phyloP scores from a whole-genome alignment of 2,888 invertebrate genomes.

The Spilarctia lutea region DNA sequence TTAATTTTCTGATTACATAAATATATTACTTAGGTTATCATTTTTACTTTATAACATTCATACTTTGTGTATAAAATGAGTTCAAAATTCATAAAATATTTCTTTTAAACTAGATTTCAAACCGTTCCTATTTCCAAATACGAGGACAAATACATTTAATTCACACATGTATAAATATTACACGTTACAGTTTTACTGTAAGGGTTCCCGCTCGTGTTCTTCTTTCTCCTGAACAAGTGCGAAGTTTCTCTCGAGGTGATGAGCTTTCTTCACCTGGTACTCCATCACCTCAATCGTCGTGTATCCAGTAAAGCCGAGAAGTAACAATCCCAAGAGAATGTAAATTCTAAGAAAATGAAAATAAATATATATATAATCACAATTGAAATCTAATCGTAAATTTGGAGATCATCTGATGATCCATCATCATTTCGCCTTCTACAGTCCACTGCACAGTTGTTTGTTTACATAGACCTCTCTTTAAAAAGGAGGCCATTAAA shows the following conservation, averaged over 20 bases:
- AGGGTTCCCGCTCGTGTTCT: conserved; percentile 55
- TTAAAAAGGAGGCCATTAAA: too few species aligned
- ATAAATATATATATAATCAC: not conserved
- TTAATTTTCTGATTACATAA: too few species aligned
- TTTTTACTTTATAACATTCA: too few species aligned
- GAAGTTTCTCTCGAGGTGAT: conserved; percentile 76
- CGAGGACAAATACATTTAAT: too few species aligned
- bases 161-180: not conserved
- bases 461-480: too few species aligned
- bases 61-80: too few species aligned
- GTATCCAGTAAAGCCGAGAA: conserved; percentile 92
- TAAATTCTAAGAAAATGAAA: conserved; percentile 86
- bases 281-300: conserved; percentile 88
- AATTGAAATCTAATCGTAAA: not conserved
- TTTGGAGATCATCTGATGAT: not conserved
- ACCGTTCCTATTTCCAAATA: too few species aligned
- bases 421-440: too few species aligned
- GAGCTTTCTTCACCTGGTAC: conserved; percentile 73
- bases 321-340: conserved; percentile 88
- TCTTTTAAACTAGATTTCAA: too few species aligned
- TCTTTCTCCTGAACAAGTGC: conserved; percentile 70
- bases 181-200: conserved; percentile 21
- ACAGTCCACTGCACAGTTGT: too few species aligned
- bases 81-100: too few species aligned
- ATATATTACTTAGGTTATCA: too few species aligned